Base-by-base conservation (phyloP, 2,888 invertebrate species). In the Nymphalis polychloros region DNA sequence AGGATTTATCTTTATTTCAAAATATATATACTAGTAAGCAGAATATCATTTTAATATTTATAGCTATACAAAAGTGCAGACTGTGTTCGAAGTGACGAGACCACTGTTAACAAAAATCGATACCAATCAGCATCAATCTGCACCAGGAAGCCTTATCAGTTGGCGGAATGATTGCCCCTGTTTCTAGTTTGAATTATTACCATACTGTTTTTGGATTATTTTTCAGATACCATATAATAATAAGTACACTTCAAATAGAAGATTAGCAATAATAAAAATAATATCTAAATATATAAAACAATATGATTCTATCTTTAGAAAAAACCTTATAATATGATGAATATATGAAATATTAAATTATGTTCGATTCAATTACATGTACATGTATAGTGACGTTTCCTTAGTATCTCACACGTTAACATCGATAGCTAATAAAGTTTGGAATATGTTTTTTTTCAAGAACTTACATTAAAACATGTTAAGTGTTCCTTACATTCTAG, bases 71-170 rank as follows among this genome's bases (percentile, higher is more conserved):
- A 41, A 20, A 49, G 35, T 53, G 10, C 19, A 20, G 17, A 23
- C 27, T 55, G 17, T 57, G 35, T n/a, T 49, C 35, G 8, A n/a
- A 57, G 19, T 57, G 19, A 8, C 4, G 8, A 57, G 23, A 17
- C 27, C 23, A 13, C 27, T 57, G 35, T 57, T 81, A 81, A 82
- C 80, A 81, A 80, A 79, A 89, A 85, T 86, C 87, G 84, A 84
- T 85, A 85, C 81, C 87, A 91, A 91, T 90, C 90, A 87, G 79
- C 75, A 72, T 80, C 87, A 90, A 90, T 90, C 88, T 86, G 80
- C 78, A 82, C 85, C 85, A 88, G 87, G 91, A 92, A 92, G 87
- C 91, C 91, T 77, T 88, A 85, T 79, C 79, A 16, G 35, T 82
- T 78, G 76, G 72, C 75, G 77, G 79, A 78, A 81, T 89, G 86